Evolutionary conservation across 2,888 invertebrate genomes (phyloP).

Genomic region (Galeruca laticollis): DNA sequence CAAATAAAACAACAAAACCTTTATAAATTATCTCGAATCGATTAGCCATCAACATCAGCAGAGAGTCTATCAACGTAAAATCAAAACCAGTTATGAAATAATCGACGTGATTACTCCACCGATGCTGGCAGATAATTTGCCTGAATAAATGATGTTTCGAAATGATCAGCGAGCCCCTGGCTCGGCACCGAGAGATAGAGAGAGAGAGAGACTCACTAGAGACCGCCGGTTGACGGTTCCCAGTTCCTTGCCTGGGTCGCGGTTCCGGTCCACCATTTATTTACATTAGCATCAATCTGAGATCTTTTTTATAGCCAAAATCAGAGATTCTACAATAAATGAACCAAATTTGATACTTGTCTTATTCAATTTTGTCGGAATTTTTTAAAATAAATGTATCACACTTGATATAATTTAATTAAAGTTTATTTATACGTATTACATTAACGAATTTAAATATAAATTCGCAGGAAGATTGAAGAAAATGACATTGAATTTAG

Average conservation of each 20-base stretch:
- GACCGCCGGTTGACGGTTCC: conserved; percentile 9
- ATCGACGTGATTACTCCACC: conserved; percentile 64
- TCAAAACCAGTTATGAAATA: conserved; percentile 67
- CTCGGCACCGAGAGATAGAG: conserved; percentile 1
- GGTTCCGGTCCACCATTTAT: conserved; percentile 11
- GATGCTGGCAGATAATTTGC: conserved; percentile 64
- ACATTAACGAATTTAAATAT: too few relatives aligned
- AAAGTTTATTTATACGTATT: too few relatives aligned
- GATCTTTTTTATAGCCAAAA: background rate
- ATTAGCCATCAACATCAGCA: conserved; percentile 57
- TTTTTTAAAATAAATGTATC: too few relatives aligned
- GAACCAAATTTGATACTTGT: too few relatives aligned
- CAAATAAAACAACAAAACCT: conserved; percentile 64
- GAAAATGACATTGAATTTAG: too few relatives aligned
- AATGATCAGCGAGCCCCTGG: conserved; percentile 37
- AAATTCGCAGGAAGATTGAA: too few relatives aligned
- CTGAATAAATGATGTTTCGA: conserved; percentile 56
- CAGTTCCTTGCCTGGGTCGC: conserved; percentile 3
- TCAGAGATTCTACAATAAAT: too few relatives aligned
- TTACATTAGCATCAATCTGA: background rate
- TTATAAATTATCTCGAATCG: conserved; percentile 66
- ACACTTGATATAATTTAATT: too few relatives aligned
- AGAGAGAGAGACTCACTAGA: background rate
- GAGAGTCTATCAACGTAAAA: conserved; percentile 66
- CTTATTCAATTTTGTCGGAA: too few relatives aligned